Evolutionary conservation across 2,888 invertebrate species (phyloP), one percentile per base, ranked within the genome.

Genomic region (Hyalella azteca): DNA sequence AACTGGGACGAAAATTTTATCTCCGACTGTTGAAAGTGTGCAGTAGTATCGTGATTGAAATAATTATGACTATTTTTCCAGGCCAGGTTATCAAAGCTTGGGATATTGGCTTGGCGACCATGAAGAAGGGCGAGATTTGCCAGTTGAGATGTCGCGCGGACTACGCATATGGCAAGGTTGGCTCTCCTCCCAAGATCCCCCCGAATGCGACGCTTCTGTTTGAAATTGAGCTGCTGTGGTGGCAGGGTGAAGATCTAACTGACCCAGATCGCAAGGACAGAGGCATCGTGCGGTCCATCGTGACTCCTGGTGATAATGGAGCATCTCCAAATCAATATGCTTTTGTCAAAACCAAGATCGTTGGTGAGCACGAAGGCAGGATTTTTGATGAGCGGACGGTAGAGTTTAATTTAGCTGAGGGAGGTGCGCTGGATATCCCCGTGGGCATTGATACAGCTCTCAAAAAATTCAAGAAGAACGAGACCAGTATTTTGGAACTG

Each of bases 61-160:
- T n/a, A 49, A n/a, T 13, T 3, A 13, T 49, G 19, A 4, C 5
- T 49, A n/a, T 49, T 36, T 73, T 60, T 45, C 86, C 86, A 94
- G 94, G 92, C 0, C 89, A 89, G 78, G 96, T 97, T 0, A 97
- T 98, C 85, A 94, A 94, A 89, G 96, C 93, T 88, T 98, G 97
- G 94, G 98, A 98, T 86, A 91, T 95, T 85, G 97, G 96, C 40
- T 93, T 98, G 22, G 93, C 94, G 0, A 93, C 95, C 0, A 98
- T 99, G 98, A 94, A 93, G 88, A 93, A 92, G 86, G 95, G 95
- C 0, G 97, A 98, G 88, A 90, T 93, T 78, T 93, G 95, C 75
- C 90, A 92, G 78, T 88, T 98, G 77, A 94, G 93, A 0, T 96
- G 97, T 89, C 92, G 93, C 77, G 91, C 97, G 0, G 92, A 95